Conservation (phyloP, 1,140 invertebrate species). For the Contarinia nasturtii region DNA sequence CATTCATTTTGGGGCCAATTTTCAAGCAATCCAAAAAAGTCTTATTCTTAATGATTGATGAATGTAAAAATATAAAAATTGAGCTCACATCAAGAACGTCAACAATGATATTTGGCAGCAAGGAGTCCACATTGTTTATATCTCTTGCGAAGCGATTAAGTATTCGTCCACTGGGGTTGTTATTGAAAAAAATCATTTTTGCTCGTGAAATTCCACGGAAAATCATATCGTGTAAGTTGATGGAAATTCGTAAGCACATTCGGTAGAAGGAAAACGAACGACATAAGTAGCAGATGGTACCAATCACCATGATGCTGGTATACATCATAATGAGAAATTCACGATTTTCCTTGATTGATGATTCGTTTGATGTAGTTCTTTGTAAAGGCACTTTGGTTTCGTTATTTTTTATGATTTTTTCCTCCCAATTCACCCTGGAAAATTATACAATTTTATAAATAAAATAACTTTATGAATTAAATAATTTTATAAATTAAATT, state of each 20-base stretch:
- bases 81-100: conserved; percentile 45
- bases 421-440: conserved; percentile 21
- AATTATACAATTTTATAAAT: no score
- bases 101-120: conserved; percentile 52
- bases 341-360: neutral
- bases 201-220: conserved; percentile 61
- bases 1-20: conserved; percentile 33
- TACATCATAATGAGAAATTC: neutral
- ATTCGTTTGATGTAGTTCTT: neutral
- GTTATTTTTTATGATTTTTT: conserved; percentile 7
- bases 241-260: conserved; percentile 61
- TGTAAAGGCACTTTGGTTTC: neutral
- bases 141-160: conserved; percentile 77
- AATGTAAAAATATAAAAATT: neutral
- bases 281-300: conserved; percentile 12
- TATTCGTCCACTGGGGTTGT: conserved; percentile 60
- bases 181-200: conserved; percentile 77
- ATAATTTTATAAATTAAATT: no score
- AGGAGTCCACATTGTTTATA: conserved; percentile 63
- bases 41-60: no score
- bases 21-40: no score
- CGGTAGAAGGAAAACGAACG: conserved; percentile 55
- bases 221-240: conserved; percentile 64
- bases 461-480: neutral
- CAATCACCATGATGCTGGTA: neutral